Conservation (phyloP, 23 tunicate genomes). For the Trididemnum nubilum region DNA sequence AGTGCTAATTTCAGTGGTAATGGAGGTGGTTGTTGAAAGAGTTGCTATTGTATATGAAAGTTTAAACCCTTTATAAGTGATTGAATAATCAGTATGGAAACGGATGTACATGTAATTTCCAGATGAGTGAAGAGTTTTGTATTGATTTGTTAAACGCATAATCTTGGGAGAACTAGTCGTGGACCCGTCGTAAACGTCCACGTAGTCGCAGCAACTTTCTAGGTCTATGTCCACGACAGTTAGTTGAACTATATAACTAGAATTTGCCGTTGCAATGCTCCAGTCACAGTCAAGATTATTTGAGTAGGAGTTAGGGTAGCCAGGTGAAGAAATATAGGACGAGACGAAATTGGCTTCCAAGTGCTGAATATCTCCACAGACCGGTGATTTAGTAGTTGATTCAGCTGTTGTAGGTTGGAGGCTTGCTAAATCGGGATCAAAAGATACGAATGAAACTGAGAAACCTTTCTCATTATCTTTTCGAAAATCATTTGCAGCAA, state of each 20-base stretch:
- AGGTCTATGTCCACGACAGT: conserved; percentile 11
- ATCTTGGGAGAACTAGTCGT: neutral
- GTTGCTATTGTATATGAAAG: neutral
- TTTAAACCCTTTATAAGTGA: conserved; percentile 7
- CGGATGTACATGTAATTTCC: conserved; percentile 8
- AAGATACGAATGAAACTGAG: neutral
- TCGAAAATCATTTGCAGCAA: neutral
- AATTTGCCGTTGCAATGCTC: neutral
- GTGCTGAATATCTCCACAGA: no score
- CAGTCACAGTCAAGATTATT: conserved; percentile 10
- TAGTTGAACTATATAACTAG: neutral
- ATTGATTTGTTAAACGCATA: neutral
- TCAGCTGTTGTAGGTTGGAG: no score
- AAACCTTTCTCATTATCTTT: neutral
- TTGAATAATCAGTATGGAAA: neutral
- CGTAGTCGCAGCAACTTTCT: conserved; percentile 10
- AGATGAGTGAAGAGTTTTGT: neutral
- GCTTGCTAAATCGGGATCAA: no score
- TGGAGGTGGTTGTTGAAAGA: neutral
- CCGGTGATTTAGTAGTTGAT: no score
- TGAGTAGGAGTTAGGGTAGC: conserved; percentile 2
- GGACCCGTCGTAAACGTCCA: conserved; percentile 19
- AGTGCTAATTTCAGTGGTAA: neutral
- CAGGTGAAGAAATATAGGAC: neutral
- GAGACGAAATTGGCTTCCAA: no score